Base-by-base conservation (phyloP, 2,888 invertebrate genomes). In the Aquatica leii region DNA sequence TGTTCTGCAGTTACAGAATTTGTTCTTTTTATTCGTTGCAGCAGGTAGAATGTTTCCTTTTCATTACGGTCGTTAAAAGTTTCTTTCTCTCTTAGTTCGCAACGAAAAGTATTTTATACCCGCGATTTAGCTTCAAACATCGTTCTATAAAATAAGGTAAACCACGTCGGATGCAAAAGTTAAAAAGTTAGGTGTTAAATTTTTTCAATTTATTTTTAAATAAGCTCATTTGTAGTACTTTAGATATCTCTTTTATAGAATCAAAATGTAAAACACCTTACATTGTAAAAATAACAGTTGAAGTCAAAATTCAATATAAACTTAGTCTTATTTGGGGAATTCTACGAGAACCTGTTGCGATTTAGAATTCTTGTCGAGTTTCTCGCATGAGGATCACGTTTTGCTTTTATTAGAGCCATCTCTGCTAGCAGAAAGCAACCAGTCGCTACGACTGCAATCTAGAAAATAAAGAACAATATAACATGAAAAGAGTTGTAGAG, bases 351-450 rank as follows among this genome's bases (percentile, higher is more conserved):
- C 79, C 78, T 78, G 79, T 80, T 80, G 78, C 78, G 75, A 78
- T 77, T 80, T 78, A 76, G 77, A 77, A 77, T 78, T 78, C 77
- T 61, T 62, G 74, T 67, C 69, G 71, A 71, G 75, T 74, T 74
- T 76, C 74, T 73, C 71, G 76, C 74, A 75, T 74, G 76, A 72
- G 74, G 75, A 73, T 78, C 79, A 78, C 79, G 78, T 79, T 73
- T 74, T 70, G 74, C 72, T 78, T 79, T 79, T 79, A 79, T 79
- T 79, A 76, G 77, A 75, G 78, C 77, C 79, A 77, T 78, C 78
- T 78, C 75, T 74, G 77, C 75, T 69, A 73, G 73, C 69, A 70
- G 74, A 73, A 66, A 77, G 77, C 77, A 77, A 77, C 78, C 77
- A 74, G 78, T 78, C 76, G 76, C 74, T 71, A 69, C 67, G 70